A percentile compares a stretch with the other conserved stretches of the same genome.
phyloP scores from a whole-genome alignment of 1,140 invertebrate genomes.

The Euglossa dilemma region DNA sequence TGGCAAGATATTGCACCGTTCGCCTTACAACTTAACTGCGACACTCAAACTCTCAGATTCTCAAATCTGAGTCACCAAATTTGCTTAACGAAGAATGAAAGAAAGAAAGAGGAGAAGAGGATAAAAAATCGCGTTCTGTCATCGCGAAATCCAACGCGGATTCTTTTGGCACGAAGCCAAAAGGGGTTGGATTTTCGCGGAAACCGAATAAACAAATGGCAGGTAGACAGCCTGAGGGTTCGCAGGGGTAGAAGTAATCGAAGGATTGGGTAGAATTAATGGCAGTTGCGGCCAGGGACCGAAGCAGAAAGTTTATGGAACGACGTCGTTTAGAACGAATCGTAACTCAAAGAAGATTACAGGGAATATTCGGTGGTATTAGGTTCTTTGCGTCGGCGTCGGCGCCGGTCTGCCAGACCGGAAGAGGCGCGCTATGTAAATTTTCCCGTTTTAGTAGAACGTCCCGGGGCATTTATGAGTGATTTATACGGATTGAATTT shows the following conservation, averaged over 20 bases:
- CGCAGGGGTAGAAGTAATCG: no score
- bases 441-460: background rate
- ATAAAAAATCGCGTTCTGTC: no score
- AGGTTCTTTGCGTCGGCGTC: background rate
- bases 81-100: background rate
- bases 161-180: no score
- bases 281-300: background rate
- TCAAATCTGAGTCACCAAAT: no score
- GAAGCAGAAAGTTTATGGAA: slow-evolving; percentile 9
- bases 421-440: background rate
- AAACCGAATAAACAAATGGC: slow-evolving; percentile 2
- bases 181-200: background rate
- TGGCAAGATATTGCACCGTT: no score
- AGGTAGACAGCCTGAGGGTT: no score
- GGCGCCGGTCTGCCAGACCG: background rate
- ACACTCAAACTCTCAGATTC: no score
- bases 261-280: slow-evolving; percentile 1
- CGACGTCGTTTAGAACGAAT: slow-evolving; percentile 8
- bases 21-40: no score
- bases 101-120: no score
- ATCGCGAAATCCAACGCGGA: no score
- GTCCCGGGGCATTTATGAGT: background rate
- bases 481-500: background rate
- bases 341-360: slow-evolving; percentile 9
- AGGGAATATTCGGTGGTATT: slow-evolving; percentile 16